Evolutionary conservation across 2,888 invertebrate genomes (phyloP).

Genomic region (Steinernema hermaphroditum): DNA sequence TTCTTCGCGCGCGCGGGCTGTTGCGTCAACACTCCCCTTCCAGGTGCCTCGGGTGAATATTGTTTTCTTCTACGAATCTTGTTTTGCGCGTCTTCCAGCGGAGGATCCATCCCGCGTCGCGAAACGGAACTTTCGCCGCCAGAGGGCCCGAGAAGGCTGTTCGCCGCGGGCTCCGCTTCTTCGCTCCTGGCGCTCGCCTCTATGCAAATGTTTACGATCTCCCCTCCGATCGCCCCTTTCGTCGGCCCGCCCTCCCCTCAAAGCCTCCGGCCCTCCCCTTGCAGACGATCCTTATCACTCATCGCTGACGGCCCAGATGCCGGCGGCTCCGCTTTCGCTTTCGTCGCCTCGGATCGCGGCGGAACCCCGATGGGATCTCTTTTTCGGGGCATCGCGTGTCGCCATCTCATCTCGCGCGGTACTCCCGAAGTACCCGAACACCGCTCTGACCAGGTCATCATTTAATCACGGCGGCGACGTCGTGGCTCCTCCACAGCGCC

Average conservation of each 20-base stretch:
- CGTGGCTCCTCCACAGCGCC: constrained; percentile 26
- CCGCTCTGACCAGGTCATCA: constrained; percentile 27
- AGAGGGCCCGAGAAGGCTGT: constrained; percentile 17
- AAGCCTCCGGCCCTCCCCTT: no score
- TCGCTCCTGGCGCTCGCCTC: not conserved
- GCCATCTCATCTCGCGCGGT: constrained; percentile 21
- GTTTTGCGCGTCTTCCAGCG: constrained; percentile 22
- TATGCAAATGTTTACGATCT: constrained; percentile 12
- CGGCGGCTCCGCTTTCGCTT: constrained; percentile 24
- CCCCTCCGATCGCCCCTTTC: not conserved
- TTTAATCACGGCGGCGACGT: constrained; percentile 17
- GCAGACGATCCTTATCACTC: constrained; percentile 15
- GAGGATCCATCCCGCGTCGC: not conserved
- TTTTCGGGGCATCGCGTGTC: constrained; percentile 31
- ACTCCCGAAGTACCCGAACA: constrained; percentile 29
- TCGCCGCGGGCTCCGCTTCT: no score
- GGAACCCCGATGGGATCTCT: constrained; percentile 18
- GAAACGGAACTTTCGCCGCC: constrained; percentile 31
- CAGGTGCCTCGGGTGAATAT: constrained; percentile 26
- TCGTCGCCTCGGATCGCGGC: constrained; percentile 19
- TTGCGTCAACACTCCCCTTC: constrained; percentile 20
- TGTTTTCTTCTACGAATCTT: constrained; percentile 29
- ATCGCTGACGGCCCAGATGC: no score
- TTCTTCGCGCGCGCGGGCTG: constrained; percentile 16
- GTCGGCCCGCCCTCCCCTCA: not conserved